Evolutionary conservation across 2,888 invertebrate genomes (phyloP), one percentile per base, ranked within the genome.

Genomic region (Unio pictorum): DNA sequence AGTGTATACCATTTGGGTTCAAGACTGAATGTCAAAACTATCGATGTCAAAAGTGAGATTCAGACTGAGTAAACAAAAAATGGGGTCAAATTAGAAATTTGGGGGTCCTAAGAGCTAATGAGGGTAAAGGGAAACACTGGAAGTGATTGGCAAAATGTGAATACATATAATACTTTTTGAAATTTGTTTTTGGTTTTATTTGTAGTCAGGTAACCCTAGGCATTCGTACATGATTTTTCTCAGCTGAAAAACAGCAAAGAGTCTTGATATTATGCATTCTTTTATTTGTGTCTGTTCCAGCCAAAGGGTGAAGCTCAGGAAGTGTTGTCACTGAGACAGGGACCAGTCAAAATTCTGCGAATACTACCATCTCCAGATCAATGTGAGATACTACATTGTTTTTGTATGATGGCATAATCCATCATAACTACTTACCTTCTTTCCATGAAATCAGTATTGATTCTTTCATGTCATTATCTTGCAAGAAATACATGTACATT

Each of bases 221-320:
- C 23, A 59, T 23, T 59, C 11, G 5, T 59, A 23, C 23, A 59
- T 59, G 26, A 59, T 59, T 23, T 18, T 26, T 59, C 15, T 4
- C 17, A 59, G 11, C 17, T 17, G 23, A 26, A 58, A 26, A 26
- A 11, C 8, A 23, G 15, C 7, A 34, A 34, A 34, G 34, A 8
- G 34, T 34, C 34, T 34, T 34, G 34, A 34, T 34, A 34, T 17
- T 23, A 11, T 61, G 20, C 23, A 28, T 8, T n/a, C 8, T 30
- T 61, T 15, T 30, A 18, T 17, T 55, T 34, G 34, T 18, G 64
- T 70, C 11, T 64, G 55, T 91, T 91, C 34, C 90, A 96, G 94
- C 95, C 95, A 15, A 95, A 94, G 82, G 98, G 98, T 30, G 98
- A 98, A 89, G 98, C 98, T 3, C 94, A 95, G 73, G 98, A 98